Base-by-base conservation (phyloP, 2,113 vertebrate species). In the Prunella himalayana region DNA sequence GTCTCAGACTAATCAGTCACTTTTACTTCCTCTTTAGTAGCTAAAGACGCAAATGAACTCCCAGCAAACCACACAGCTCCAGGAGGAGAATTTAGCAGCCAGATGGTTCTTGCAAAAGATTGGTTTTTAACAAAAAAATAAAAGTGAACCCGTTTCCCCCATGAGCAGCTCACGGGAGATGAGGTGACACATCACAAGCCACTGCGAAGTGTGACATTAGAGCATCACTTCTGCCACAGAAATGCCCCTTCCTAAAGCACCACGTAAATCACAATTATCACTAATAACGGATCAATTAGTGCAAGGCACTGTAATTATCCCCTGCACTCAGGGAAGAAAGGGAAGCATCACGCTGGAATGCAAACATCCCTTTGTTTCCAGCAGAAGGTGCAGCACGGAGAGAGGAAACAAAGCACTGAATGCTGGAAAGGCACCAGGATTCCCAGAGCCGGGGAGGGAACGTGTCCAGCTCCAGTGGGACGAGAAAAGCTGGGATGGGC, bases 21-120 rank as follows among this genome's bases (percentile, higher is more conserved):
- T 94, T 97, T 93, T 87, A 92, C 90, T 96, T 89, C 82, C 82
- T 92, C 78, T 92, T 96, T 85, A 95, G 95, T 66, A 85, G 85
- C 88, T 95, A 49, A 94, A 94, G 86, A 96, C 82, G 45, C 86
- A 96, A 96, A 96, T 97, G 96, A 95, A 94, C 95, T 97, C 86
- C 63, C 85, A 65, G 94, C 42, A 96, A 97, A 93, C 60, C 56
- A 12, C 94, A 87, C 59, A 79, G 91, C 95, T 95, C 56, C 80
- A 13, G 93, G 82, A 97, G 92, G 87, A 73, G 71, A 87, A 92
- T 80, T 89, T 27, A 75, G 93, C 49, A 66, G 86, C 89, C 97
- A 97, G 95, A 97, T 96, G 96, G 95, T 33, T 96, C 90, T 49
- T 56, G 79, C 71, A 83, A 80, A 90, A 87, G 85, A 84, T 87